Evolutionary conservation across 2,888 invertebrate species (phyloP).

Genomic region (Drosophila rellima): DNA sequence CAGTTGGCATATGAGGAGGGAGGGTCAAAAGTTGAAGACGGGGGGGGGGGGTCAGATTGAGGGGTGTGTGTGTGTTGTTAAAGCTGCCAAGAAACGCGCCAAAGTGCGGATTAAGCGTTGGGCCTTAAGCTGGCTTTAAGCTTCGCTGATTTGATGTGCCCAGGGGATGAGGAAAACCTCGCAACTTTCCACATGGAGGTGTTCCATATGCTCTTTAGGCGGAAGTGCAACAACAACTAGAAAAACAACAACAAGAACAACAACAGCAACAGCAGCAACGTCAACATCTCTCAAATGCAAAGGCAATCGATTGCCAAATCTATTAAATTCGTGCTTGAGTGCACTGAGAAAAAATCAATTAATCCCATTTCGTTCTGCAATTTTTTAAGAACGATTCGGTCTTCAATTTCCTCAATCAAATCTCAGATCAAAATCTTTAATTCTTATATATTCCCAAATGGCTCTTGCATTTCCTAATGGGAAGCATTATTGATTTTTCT

Average conservation of each 20-base stretch:
- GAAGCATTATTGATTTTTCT: background rate
- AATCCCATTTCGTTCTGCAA: no score
- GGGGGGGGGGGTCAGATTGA: background rate
- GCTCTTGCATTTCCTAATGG: no score
- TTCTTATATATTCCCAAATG: no score
- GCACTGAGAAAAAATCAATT: background rate
- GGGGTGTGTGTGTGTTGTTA: background rate
- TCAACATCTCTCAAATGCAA: conserved; percentile 23
- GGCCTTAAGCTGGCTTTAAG: conserved; percentile 62
- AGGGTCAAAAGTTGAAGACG: background rate
- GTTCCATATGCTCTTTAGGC: conserved; percentile 33
- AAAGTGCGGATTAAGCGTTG: conserved; percentile 73
- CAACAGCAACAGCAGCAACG: conserved; percentile 16
- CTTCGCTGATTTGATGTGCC: conserved; percentile 63
- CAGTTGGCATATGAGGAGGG: background rate
- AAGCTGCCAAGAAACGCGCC: conserved; percentile 76
- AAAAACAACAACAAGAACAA: conserved; percentile 25
- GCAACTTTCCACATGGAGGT: background rate
- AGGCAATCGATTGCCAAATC: conserved; percentile 59
- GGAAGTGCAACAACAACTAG: conserved; percentile 44
- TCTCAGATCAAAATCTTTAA: no score
- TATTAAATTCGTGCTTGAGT: conserved; percentile 1
- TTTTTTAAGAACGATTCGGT: no score
- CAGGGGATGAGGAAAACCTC: background rate
- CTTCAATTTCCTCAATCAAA: no score